A percentile compares a stretch with the other conserved stretches of the same genome.
phyloP scores from a whole-genome alignment of 1,140 invertebrate species.

The Camponotus pennsylvanicus region DNA sequence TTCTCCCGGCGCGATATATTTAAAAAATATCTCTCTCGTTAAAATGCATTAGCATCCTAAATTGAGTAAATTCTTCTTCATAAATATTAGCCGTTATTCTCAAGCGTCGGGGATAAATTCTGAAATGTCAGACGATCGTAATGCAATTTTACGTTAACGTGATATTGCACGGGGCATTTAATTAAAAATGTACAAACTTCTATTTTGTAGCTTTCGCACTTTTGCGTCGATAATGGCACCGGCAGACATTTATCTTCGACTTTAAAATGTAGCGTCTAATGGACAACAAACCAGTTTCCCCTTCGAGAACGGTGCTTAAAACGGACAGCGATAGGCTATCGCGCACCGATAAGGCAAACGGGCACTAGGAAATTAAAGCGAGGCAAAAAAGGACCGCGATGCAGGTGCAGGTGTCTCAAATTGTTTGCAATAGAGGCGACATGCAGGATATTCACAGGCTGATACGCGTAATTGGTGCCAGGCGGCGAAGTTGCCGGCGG shows the following conservation, averaged over 20 bases:
- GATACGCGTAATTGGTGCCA: slow-evolving; percentile 56
- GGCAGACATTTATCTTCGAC: background rate
- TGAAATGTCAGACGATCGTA: background rate
- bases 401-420: slow-evolving; percentile 37
- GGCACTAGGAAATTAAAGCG: background rate
- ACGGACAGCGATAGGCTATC: slow-evolving; percentile 32
- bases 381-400: slow-evolving; percentile 5
- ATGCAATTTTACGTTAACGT: background rate
- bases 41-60: slow-evolving; percentile 18
- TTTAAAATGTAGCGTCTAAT: background rate
- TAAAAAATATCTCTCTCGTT: background rate
- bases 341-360: slow-evolving; percentile 13
- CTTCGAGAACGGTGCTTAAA: background rate
- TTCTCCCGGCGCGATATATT: background rate
- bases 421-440: slow-evolving; percentile 53
- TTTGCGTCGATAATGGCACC: background rate
- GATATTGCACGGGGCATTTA: background rate
- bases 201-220: background rate
- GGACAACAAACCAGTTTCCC: background rate
- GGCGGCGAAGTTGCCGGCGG: slow-evolving; percentile 38
- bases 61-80: background rate
- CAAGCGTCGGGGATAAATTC: slow-evolving; percentile 13
- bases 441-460: slow-evolving; percentile 48
- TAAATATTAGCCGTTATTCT: slow-evolving; percentile 16
- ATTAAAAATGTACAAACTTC: slow-evolving; percentile 7